Evolutionary conservation across 2,888 invertebrate genomes (phyloP), one percentile per base, ranked within the genome.

Genomic region (Muschampia staudingeri): DNA sequence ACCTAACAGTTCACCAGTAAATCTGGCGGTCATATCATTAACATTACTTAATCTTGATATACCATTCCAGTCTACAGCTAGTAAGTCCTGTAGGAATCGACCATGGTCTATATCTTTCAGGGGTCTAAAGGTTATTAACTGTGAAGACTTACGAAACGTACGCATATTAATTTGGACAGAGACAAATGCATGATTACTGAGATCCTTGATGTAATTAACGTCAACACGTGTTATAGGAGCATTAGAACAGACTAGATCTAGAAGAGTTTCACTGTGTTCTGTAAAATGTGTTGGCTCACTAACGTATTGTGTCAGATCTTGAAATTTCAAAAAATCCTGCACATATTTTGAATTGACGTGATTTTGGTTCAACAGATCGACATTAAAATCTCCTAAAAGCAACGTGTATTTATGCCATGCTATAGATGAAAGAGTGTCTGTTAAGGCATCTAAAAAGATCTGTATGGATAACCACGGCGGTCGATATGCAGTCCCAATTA

Each of bases 181-280:
- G 4, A 76, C 6, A 14, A 76, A 16, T 0, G 76, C n/a, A 12
- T 76, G 76, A 25, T 19, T 34, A 40, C 75, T 40, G 2, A 75
- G 25, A 37, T 76, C 76, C n/a, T 61, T 30, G 2, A 76, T 61
- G 16, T 61, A 25, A 19, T 61, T 14, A 14, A 61, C 61, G 19
- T n/a, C 14, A 25, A 84, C 40, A 42, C 83, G 78, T 2, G 42
- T 16, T n/a, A 84, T 19, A 12, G 25, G 61, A 0, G 70, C 11
- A 78, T 86, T 77, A 3, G 82, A 77, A 30, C 85, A 88, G 5
- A 87, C 34, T 5, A 87, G n/a, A 44, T 86, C 84, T 19, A 88
- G 78, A 0, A 87, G 67, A 7, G 87, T 86, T n/a, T 82, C 83
- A 65, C 83, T 85, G 19, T 83, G 52, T 5, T 52, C 52, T 16